A percentile compares a stretch with the other conserved stretches of the same genome.
Evolutionary conservation across 2,888 invertebrate genomes (phyloP).

Genomic region (Eupithecia exiguata): DNA sequence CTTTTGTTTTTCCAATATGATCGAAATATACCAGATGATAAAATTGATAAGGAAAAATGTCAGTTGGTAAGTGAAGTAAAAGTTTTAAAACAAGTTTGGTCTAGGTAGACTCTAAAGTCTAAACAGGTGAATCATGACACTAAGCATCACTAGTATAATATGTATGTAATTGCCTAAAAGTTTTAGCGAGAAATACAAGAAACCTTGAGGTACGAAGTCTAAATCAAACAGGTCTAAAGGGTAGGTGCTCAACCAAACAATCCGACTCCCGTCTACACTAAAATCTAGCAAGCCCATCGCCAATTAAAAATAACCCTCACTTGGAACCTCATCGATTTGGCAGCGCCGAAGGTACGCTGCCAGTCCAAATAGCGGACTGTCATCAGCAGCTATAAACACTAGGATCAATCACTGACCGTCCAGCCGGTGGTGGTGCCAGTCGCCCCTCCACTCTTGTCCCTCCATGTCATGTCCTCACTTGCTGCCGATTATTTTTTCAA

Average conservation of each 20-base stretch:
- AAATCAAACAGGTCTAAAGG: background rate
- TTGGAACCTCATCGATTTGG: conserved; percentile 28
- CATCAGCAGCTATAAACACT: conserved; percentile 46
- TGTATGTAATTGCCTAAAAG: background rate
- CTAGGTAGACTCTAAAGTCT: background rate
- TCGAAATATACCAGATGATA: background rate
- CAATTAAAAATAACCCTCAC: conserved; percentile 31
- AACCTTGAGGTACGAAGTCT: background rate
- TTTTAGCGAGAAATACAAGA: background rate
- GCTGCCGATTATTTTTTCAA: conserved; percentile 80
- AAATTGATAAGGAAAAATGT: background rate
- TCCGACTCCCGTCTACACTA: background rate
- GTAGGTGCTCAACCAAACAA: background rate
- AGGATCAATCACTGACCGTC: conserved; percentile 75
- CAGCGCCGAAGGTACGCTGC: conserved; percentile 13
- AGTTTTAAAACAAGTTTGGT: background rate
- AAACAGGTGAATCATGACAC: background rate
- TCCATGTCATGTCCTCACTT: conserved; percentile 79
- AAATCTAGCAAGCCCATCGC: background rate
- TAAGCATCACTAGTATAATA: background rate
- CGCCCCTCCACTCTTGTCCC: conserved; percentile 80
- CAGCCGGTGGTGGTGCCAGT: conserved; percentile 77
- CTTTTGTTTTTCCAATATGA: background rate
- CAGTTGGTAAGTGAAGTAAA: background rate
- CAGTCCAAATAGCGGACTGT: conserved; percentile 32